These are phyloP conservation scores for Platynereis dumerilii DNA, from an alignment of 2,888 invertebrate species.

Conservation along the genomic window DNA sequence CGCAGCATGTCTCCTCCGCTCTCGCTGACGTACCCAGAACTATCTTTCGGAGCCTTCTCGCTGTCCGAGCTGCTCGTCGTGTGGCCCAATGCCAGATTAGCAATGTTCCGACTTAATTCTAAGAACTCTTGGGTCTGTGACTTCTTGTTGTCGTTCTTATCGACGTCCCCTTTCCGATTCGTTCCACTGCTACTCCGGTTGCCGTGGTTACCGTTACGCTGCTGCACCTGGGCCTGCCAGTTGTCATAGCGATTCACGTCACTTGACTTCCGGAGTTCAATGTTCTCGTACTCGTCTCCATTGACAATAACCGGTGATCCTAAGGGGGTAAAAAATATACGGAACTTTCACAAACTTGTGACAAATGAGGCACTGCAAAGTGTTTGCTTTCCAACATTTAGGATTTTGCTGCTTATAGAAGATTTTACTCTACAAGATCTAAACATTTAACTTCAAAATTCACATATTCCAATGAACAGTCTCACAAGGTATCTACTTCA, in stretches of 20 bases:
- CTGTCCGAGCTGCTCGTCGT: constrained; percentile 15
- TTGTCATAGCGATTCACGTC: constrained; percentile 13
- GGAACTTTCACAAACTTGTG: not conserved
- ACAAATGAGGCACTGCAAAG: too few relatives aligned
- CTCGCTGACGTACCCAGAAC: constrained; percentile 42
- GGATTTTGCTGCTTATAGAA: too few relatives aligned
- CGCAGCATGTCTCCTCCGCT: constrained; percentile 87
- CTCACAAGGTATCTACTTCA: too few relatives aligned
- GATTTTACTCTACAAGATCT: too few relatives aligned
- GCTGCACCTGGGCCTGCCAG: constrained; percentile 16
- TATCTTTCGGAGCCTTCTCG: constrained; percentile 24
- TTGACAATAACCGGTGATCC: constrained; percentile 62
- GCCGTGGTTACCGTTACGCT: constrained; percentile 3
- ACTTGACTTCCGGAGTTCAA: constrained; percentile 42
- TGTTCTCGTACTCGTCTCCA: constrained; percentile 63
- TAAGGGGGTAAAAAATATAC: constrained; percentile 29
- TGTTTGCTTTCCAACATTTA: too few relatives aligned
- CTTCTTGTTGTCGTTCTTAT: constrained; percentile 21
- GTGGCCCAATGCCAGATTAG: constrained; percentile 6
- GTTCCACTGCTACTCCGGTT: constrained; percentile 1
- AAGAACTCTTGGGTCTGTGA: constrained; percentile 15
- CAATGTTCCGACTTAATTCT: constrained; percentile 20
- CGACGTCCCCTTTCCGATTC: constrained; percentile 15
- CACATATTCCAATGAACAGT: too few relatives aligned
- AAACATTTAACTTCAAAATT: too few relatives aligned